phyloP scores from a whole-genome alignment of 2,797 vertebrate genomes.

The Eospalax fontanierii region DNA sequence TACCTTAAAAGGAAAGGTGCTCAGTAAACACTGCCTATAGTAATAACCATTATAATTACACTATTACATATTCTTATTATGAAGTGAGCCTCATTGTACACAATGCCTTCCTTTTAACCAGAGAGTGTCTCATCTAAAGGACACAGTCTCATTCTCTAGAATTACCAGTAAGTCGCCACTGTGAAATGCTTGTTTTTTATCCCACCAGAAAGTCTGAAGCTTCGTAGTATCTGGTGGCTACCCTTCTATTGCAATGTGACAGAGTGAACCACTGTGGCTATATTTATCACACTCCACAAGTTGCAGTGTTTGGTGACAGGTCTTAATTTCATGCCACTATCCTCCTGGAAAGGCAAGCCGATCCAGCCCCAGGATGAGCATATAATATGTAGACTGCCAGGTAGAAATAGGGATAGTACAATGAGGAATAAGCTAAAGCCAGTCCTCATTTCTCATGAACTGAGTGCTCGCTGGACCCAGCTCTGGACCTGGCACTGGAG shows the following conservation, averaged over 20 bases:
- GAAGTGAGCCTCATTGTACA: neutral
- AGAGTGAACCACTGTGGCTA: neutral
- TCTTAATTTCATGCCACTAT: constrained; percentile 64
- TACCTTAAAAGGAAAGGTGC: neutral
- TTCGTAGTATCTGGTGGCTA: neutral
- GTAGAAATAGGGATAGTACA: neutral
- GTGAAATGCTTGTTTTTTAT: neutral
- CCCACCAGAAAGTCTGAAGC: neutral
- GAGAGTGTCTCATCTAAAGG: neutral
- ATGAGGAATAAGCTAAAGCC: neutral
- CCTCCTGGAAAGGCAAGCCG: constrained; percentile 6
- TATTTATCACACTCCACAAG: neutral
- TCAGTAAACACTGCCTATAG: neutral
- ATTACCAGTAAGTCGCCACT: fast-evolving
- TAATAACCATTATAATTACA: neutral
- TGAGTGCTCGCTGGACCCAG: fast-evolving
- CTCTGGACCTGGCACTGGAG: fast-evolving
- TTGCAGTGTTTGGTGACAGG: neutral
- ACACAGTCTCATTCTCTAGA: fast-evolving
- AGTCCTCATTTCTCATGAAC: fast-evolving
- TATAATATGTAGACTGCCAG: neutral
- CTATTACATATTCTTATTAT: neutral
- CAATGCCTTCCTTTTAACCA: neutral
- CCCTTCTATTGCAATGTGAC: neutral
- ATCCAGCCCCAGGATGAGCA: neutral